A percentile compares a stretch with the other conserved stretches of the same genome.
These are phyloP conservation scores for Tyrophagus putrescentiae DNA, from an alignment of 1,140 invertebrate species.

Conservation along the genomic window DNA sequence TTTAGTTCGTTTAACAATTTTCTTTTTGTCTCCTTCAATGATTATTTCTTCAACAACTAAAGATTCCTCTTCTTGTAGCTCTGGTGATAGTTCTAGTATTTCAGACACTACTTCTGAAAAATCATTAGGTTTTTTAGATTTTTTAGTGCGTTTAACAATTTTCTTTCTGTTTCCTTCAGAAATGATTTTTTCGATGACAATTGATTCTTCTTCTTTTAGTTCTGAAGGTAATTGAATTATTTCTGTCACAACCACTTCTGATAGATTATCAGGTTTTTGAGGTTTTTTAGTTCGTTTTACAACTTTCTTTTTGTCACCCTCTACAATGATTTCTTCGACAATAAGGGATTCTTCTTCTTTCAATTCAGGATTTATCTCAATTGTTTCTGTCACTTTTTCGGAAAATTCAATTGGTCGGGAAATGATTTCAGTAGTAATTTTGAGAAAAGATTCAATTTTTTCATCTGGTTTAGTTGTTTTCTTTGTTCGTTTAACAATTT, in stretches of 20 bases:
- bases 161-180: conserved; percentile 17
- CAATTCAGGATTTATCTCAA: conserved; percentile 1
- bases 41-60: background rate
- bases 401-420: too few species aligned
- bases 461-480: too few species aligned
- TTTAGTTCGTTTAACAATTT: background rate
- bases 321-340: conserved; percentile 13
- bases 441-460: conserved; percentile 8
- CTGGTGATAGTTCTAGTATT: background rate
- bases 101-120: background rate
- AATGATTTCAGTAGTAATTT: background rate
- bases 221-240: background rate
- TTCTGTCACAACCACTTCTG: background rate
- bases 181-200: background rate
- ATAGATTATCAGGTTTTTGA: background rate
- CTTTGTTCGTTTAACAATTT: too few species aligned
- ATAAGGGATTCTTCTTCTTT: conserved; percentile 19
- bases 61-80: background rate
- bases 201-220: conserved; percentile 21
- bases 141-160: background rate
- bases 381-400: too few species aligned
- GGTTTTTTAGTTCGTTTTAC: background rate
- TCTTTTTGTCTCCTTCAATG: background rate
- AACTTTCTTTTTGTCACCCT: background rate
- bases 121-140: background rate